Conservation (phyloP, 2,797 vertebrate genomes). For the Argentina silus region DNA sequence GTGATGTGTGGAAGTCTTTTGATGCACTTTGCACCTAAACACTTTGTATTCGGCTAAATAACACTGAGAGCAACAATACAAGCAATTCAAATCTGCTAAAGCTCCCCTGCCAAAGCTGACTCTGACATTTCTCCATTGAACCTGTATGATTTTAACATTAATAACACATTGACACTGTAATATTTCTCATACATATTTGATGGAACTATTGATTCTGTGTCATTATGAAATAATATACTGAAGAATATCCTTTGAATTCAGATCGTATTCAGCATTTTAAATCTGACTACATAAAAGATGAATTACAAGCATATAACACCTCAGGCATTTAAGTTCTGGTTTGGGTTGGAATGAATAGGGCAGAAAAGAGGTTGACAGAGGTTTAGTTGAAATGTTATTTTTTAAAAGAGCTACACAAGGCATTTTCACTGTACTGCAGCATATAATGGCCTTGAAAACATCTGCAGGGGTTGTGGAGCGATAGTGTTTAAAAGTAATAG, state of each 20-base stretch:
- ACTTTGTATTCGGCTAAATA: no score
- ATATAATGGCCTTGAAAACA: no score
- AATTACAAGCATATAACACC: slow-evolving; percentile 40
- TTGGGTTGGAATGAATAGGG: not conserved
- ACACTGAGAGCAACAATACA: no score
- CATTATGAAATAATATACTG: slow-evolving; percentile 35
- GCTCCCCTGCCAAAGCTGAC: not conserved
- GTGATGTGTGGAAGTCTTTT: not conserved
- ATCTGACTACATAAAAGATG: slow-evolving; percentile 44
- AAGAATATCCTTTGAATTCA: slow-evolving; percentile 48
- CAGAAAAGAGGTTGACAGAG: not conserved
- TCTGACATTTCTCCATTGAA: not conserved
- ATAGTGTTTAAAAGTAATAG: no score
- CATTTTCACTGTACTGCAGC: no score
- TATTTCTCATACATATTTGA: slow-evolving; percentile 47
- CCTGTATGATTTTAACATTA: slow-evolving; percentile 31
- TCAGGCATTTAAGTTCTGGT: slow-evolving; percentile 30
- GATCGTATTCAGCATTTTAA: slow-evolving; percentile 48
- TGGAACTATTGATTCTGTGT: slow-evolving; percentile 56
- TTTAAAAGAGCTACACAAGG: no score
- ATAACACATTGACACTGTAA: slow-evolving; percentile 33
- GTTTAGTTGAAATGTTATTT: not conserved
- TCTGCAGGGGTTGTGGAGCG: no score
- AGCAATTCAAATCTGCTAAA: no score
- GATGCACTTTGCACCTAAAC: no score